Evolutionary conservation across 2,113 vertebrate genomes (phyloP).

Genomic region (Protobothrops flavoviridis): DNA sequence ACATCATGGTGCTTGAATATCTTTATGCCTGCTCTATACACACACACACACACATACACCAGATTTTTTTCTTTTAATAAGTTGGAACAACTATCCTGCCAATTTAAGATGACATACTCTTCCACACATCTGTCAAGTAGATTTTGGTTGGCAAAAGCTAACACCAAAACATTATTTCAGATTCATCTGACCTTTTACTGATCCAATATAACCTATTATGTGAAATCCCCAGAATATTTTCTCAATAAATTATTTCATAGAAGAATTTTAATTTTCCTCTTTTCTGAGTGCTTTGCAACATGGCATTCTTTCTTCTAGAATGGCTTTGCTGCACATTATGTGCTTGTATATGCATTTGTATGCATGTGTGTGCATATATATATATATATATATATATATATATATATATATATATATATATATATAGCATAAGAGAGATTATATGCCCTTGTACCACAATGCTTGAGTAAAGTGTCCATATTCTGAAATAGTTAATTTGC

Average conservation of each 20-base stretch:
- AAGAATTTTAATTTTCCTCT: background rate
- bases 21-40: background rate
- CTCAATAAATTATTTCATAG: background rate
- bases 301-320: background rate
- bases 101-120: background rate
- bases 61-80: background rate
- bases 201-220: background rate
- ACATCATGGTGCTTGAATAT: background rate
- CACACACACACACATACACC: background rate
- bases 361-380: background rate
- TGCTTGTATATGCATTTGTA: background rate
- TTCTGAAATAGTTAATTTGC: background rate
- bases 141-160: background rate
- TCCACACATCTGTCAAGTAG: background rate
- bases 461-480: background rate
- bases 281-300: background rate
- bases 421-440: background rate
- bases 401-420: too few species aligned
- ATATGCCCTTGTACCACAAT: background rate
- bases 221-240: background rate
- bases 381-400: too few species aligned
- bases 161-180: background rate
- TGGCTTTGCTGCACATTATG: background rate
- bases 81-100: background rate
- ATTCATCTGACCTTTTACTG: background rate